A percentile compares a stretch with the other conserved stretches of the same genome.
Evolutionary conservation across 23 tunicate genomes (phyloP).

Genomic region (Halocynthia aurantium): DNA sequence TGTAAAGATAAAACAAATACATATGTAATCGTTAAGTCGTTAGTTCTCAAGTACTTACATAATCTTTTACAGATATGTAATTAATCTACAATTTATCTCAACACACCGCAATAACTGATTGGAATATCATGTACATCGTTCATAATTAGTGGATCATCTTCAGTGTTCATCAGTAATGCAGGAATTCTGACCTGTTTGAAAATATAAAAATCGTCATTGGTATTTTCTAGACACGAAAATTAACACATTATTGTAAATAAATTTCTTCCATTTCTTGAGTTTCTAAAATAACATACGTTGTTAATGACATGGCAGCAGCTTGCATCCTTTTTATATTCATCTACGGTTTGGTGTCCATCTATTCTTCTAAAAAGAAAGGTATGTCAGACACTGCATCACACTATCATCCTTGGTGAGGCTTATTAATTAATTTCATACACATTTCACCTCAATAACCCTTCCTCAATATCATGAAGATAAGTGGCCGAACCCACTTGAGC

Average conservation of each 20-base stretch:
- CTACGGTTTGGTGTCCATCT: conserved; percentile 42
- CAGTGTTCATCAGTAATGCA: conserved; percentile 48
- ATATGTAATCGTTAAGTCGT: not conserved
- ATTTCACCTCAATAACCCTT: conserved; percentile 55
- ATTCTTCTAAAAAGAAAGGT: conserved; percentile 35
- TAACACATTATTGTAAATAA: not conserved
- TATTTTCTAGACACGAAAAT: not conserved
- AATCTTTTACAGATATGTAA: not conserved
- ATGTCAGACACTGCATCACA: too few species aligned
- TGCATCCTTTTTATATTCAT: conserved; percentile 35
- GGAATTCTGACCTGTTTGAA: conserved; percentile 52
- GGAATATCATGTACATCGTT: conserved; percentile 78
- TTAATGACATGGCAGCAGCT: conserved; percentile 54
- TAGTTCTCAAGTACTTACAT: not conserved
- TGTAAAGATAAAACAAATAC: not conserved
- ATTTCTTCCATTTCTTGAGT: not conserved
- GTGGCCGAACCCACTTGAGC: conserved; percentile 52
- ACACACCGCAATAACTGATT: conserved; percentile 35
- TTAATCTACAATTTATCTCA: not conserved
- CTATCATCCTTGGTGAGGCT: too few species aligned
- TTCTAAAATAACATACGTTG: conserved; percentile 14
- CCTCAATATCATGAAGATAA: conserved; percentile 66
- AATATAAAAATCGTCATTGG: not conserved
- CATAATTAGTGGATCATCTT: conserved; percentile 70
- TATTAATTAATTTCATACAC: not conserved